phyloP scores from a whole-genome alignment of 64 coral and sea anemone genomes.

The Dendrophyllia cribrosa region DNA sequence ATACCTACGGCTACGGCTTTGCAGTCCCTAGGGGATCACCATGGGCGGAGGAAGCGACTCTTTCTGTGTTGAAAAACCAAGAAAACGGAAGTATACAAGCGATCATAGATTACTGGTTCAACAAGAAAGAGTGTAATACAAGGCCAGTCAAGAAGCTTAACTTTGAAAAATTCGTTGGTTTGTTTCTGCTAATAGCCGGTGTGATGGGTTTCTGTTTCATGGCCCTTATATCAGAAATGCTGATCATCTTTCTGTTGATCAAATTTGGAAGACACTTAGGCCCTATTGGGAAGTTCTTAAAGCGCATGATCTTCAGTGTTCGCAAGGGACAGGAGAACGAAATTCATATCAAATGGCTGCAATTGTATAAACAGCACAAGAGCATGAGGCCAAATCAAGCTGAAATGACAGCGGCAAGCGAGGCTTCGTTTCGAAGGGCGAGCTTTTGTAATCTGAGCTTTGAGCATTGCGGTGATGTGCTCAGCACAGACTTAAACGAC shows the following conservation, averaged over 20 bases:
- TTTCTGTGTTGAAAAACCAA: slow-evolving; percentile 67
- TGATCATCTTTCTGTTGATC: slow-evolving; percentile 47
- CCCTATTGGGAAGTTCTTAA: slow-evolving; percentile 13
- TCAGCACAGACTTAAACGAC: neutral
- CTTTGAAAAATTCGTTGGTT: slow-evolving; percentile 34
- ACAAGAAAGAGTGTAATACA: neutral
- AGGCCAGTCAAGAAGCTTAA: neutral
- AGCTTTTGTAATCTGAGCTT: slow-evolving; percentile 45
- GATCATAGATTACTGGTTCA: slow-evolving; percentile 55
- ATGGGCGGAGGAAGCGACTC: slow-evolving; percentile 41
- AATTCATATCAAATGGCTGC: slow-evolving; percentile 21
- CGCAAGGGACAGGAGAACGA: slow-evolving; percentile 44
- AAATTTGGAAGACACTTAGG: slow-evolving; percentile 46
- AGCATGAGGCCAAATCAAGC: neutral
- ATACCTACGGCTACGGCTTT: slow-evolving; percentile 50
- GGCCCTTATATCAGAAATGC: slow-evolving; percentile 25
- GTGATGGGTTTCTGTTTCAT: slow-evolving; percentile 41
- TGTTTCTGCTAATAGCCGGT: slow-evolving; percentile 38
- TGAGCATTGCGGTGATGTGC: neutral
- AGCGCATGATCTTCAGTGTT: slow-evolving; percentile 48
- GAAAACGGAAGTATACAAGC: slow-evolving; percentile 62
- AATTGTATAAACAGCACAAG: slow-evolving; percentile 6
- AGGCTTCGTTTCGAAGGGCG: slow-evolving; percentile 13
- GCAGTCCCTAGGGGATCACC: slow-evolving; percentile 46
- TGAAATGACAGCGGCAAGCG: neutral